Percentiles rank a stretch among this genome's conserved stretches.
phyloP scores from a whole-genome alignment of 2,797 vertebrate genomes.

The Carcharodon carcharias region DNA sequence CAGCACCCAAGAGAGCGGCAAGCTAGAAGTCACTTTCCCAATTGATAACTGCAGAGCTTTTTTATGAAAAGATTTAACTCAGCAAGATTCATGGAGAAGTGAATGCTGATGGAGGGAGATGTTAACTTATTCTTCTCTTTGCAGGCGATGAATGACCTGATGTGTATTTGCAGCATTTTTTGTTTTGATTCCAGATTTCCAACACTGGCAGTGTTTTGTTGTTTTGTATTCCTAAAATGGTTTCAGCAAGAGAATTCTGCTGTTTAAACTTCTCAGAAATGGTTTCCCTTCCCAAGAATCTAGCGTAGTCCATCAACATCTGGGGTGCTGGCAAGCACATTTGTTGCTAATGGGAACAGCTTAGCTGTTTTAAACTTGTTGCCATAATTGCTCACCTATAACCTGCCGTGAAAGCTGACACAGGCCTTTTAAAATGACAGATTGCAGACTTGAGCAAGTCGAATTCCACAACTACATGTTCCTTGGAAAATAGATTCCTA shows the following conservation, averaged over 20 bases:
- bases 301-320: neutral
- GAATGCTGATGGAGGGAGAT: neutral
- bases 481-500: neutral
- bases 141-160: neutral
- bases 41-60: neutral
- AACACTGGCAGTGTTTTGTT: neutral
- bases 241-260: neutral
- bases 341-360: neutral
- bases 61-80: neutral
- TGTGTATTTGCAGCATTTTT: neutral
- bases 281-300: neutral
- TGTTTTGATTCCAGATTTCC: neutral
- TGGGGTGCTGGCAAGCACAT: neutral
- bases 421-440: conserved; percentile 1
- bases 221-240: neutral
- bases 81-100: neutral
- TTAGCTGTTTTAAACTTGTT: conserved; percentile 19
- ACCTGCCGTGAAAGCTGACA: conserved; percentile 7
- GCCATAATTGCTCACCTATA: conserved; percentile 18
- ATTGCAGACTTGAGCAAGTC: neutral
- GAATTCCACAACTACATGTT: neutral
- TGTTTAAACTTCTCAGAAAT: neutral
- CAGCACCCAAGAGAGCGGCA: neutral
- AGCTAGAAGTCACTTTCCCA: neutral
- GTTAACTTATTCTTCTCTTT: neutral